phyloP scores from a whole-genome alignment of 37 sponge, comb jelly and placozoan species.

The Oopsacas minuta region DNA sequence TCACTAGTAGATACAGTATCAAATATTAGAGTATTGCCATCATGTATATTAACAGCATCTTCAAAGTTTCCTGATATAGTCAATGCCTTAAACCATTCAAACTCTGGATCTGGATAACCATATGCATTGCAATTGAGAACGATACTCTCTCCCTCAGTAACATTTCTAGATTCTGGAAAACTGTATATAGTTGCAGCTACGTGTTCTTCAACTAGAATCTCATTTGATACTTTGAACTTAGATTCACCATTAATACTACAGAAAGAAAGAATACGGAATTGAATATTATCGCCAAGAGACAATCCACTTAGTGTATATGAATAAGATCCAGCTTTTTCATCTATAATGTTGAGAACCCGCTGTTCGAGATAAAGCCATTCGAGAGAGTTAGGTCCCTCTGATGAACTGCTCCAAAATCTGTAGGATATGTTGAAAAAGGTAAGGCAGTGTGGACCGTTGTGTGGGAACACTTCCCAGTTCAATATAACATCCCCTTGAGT shows the following conservation, averaged over 20 bases:
- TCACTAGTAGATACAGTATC: neutral
- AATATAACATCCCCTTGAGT: neutral
- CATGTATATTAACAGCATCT: neutral
- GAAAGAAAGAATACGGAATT: neutral
- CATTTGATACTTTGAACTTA: neutral
- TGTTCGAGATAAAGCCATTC: neutral
- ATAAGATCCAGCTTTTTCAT: neutral
- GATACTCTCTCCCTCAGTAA: neutral
- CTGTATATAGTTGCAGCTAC: neutral
- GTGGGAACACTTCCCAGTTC: neutral
- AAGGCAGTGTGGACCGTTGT: neutral
- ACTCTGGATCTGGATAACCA: neutral
- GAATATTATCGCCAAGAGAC: neutral
- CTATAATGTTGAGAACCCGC: neutral
- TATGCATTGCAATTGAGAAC: neutral
- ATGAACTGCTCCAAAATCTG: neutral
- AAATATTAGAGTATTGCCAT: neutral
- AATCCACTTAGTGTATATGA: neutral
- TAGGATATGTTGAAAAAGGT: neutral
- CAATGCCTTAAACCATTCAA: neutral
- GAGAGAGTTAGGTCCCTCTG: neutral
- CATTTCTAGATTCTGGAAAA: neutral
- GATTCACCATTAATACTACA: neutral
- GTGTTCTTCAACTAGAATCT: neutral
- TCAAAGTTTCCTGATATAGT: neutral